Evolutionary conservation across 2,113 vertebrate genomes (phyloP), one percentile per base, ranked within the genome.

Genomic region (Chaetodon auriga): DNA sequence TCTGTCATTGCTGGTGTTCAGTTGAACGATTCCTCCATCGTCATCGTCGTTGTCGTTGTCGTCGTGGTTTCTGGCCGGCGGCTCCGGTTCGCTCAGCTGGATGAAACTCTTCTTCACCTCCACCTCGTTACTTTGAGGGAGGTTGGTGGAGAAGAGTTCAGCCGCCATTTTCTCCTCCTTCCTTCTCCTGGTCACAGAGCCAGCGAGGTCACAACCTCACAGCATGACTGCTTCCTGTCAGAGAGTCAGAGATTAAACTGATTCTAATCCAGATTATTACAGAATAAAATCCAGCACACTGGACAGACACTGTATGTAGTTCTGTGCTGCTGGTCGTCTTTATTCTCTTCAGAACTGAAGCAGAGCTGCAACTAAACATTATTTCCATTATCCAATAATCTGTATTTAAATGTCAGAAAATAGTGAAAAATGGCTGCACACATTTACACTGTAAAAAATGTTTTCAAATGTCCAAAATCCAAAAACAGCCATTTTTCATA

Each of bases 61-160:
- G 78, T 94, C 4, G 2, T 19, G 7, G 30, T 35, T 16, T 3
- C 76, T 41, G 0, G 38, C 45, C 0, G 23, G 57, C 3, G 68
- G 81, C 75, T 95, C 92, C 6, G 89, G 94, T 66, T 96, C 94
- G 73, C 93, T 94, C 45, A 93, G 93, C 87, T 95, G 94, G 88
- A 95, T 92, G 88, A 96, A 95, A 87, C 91, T 96, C 91, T 95
- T 96, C 91, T 96, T 96, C 92, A 92, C 95, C 84, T 94, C 91
- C 66, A 89, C 91, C 81, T 90, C 85, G 88, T 95, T 95, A 16
- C 94, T 93, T 94, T 96, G 95, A 21, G 95, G 93, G 87, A 96
- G 93, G 87, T 94, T 95, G 87, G 95, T 95, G 95, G 97, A 95
- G 92, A 96, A 97, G 68, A 99, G 96, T 94, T 98, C 97, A 92